Evolutionary conservation across 2,888 invertebrate species (phyloP), one percentile per base, ranked within the genome.

Genomic region (Rhabditophanes sp.): DNA sequence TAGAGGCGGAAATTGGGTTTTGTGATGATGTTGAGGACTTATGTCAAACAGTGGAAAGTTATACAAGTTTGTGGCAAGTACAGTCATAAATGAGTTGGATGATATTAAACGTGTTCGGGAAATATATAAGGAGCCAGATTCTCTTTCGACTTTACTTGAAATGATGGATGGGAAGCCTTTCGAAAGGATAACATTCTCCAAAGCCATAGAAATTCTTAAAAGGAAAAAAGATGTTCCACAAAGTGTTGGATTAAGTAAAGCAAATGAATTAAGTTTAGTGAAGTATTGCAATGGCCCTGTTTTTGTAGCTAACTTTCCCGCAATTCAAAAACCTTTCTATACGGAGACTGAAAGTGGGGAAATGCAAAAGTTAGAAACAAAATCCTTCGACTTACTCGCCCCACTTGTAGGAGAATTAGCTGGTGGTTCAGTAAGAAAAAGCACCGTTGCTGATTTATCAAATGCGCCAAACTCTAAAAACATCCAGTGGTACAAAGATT

Each of bases 331-430:
- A 67, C 83, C 96, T 3, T 96, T 96, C 73, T 96, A 99, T 65
- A 83, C 84, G 80, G 48, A 46, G 22, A 30, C 54, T 28, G 42
- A 26, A 1, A 32, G 21, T 6, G 38, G 48, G 16, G 38, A 34
- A 11, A 11, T 20, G 19, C 12, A 11, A 7, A 2, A 4, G 19
- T 41, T 36, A 7, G 30, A 57, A 70, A 72, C 68, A 2, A 60
- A 65, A 20, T 68, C 70, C 35, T 73, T 93, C 50, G 96, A 96
- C 67, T 73, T 96, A 1, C 69, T 96, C 12, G 77, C 77, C 36
- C 83, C 90, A 2, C 71, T 74, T 22, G 80, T 90, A 14, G 96
- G 96, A 0, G 96, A 99, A 71, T 69, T 96, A 14, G 79, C 80
- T 33, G 96, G 96, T 4, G 96, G 96, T 1, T 83, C 88, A 68